Percentiles rank a stretch among this genome's conserved stretches.
Conservation (phyloP, 2,797 vertebrate species). For the Anguilla pacifica region DNA sequence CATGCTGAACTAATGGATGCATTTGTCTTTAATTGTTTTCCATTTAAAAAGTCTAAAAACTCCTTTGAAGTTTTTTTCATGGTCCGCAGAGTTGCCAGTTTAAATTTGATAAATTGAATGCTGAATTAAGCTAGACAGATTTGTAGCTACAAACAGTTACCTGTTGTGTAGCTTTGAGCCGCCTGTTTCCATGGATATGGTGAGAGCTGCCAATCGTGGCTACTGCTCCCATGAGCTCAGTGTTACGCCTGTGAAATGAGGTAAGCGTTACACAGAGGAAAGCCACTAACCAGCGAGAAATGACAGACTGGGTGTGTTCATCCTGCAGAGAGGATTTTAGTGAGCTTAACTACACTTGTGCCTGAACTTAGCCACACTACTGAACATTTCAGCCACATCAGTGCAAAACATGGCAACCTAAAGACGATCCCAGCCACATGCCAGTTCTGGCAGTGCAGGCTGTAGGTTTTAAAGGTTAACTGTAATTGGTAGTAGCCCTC, state of each 20-base stretch:
- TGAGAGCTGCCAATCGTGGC: slow-evolving; percentile 50
- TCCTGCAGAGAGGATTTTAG: not conserved
- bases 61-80: slow-evolving; percentile 41
- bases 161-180: slow-evolving; percentile 65
- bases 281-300: not conserved
- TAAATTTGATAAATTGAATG: slow-evolving; percentile 53
- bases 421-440: not conserved
- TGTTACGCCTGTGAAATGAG: slow-evolving; percentile 38
- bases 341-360: not conserved
- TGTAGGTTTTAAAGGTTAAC: not conserved
- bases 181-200: slow-evolving; percentile 56
- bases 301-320: not conserved
- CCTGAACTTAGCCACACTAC: not conserved
- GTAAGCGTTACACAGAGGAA: slow-evolving; percentile 25
- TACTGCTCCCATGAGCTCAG: slow-evolving; percentile 60
- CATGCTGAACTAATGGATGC: not conserved
- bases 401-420: not conserved
- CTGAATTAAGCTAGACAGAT: slow-evolving; percentile 57
- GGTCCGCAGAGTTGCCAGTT: slow-evolving; percentile 50
- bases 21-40: slow-evolving; percentile 43
- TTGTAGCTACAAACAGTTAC: slow-evolving; percentile 55
- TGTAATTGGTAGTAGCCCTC: too few relatives aligned
- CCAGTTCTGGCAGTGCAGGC: not conserved
- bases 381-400: not conserved
- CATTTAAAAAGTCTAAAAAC: slow-evolving; percentile 24